Conservation (phyloP, 2,888 invertebrate genomes). For the Byasa hedistus region DNA sequence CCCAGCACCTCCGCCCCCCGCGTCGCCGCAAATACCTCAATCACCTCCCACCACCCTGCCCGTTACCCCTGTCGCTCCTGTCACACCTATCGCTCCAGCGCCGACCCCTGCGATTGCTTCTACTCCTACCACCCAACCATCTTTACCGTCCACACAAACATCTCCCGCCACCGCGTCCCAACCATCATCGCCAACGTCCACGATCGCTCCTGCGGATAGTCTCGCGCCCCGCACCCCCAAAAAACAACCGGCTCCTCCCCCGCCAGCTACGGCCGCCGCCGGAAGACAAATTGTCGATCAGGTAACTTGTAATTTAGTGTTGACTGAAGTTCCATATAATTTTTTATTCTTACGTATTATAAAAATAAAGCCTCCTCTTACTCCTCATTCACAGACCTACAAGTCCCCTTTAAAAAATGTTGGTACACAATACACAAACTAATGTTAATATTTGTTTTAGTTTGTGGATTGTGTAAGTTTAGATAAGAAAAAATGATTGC, state of each 20-base stretch:
- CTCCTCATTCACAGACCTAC: not conserved
- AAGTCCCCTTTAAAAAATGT: not conserved
- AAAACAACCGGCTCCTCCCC: constrained; percentile 82
- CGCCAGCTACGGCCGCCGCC: constrained; percentile 60
- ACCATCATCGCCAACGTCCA: constrained; percentile 40
- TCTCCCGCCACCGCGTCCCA: constrained; percentile 25
- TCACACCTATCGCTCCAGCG: constrained; percentile 1
- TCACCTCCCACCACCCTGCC: constrained; percentile 22
- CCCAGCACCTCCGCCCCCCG: constrained; percentile 87
- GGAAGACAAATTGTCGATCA: constrained; percentile 60
- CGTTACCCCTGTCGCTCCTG: not conserved
- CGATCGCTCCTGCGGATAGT: constrained; percentile 33
- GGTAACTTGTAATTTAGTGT: constrained; percentile 40
- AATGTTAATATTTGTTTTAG: too few species aligned
- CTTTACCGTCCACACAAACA: constrained; percentile 7
- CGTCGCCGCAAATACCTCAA: constrained; percentile 35
- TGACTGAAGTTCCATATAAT: not conserved
- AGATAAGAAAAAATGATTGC: too few species aligned
- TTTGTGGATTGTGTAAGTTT: too few species aligned
- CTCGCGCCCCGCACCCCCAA: constrained; percentile 37
- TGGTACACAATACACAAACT: too few species aligned
- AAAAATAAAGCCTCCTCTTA: not conserved
- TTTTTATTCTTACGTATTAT: not conserved
- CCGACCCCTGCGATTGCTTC: constrained; percentile 2
- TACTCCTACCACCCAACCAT: constrained; percentile 3